phyloP scores from a whole-genome alignment of 2,888 invertebrate species.

The Argyra leucocephala region DNA sequence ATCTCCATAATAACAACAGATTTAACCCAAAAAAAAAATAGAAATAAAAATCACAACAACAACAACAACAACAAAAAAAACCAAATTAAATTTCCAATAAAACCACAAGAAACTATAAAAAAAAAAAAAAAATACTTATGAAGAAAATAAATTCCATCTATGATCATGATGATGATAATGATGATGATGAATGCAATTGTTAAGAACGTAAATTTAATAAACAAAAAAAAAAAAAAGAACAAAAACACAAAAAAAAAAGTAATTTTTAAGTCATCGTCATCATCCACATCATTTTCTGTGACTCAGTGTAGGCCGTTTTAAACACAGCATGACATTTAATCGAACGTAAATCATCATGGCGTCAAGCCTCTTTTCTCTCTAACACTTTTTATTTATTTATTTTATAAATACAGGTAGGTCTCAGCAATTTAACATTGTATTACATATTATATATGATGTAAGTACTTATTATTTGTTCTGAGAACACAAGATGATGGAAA shows the following conservation, averaged over 20 bases:
- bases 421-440: too few relatives aligned
- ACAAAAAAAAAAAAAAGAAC: background rate
- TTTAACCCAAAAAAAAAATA: too few relatives aligned
- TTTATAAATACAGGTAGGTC: too few relatives aligned
- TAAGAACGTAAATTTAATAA: background rate
- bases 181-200: background rate
- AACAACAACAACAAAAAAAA: too few relatives aligned
- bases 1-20: background rate
- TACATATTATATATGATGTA: too few relatives aligned
- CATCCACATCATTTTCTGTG: background rate
- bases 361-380: background rate
- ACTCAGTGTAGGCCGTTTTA: background rate
- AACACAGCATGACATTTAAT: constrained; percentile 3
- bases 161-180: background rate
- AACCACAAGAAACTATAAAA: background rate
- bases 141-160: background rate
- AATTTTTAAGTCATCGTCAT: background rate
- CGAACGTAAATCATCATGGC: background rate
- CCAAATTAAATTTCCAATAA: background rate
- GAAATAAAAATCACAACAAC: too few relatives aligned
- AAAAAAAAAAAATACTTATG: background rate
- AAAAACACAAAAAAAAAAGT: background rate
- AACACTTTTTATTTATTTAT: background rate
- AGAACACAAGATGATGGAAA: too few relatives aligned
- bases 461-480: too few relatives aligned